Conservation (phyloP, 2,113 vertebrate species). For the Notechis scutatus region DNA sequence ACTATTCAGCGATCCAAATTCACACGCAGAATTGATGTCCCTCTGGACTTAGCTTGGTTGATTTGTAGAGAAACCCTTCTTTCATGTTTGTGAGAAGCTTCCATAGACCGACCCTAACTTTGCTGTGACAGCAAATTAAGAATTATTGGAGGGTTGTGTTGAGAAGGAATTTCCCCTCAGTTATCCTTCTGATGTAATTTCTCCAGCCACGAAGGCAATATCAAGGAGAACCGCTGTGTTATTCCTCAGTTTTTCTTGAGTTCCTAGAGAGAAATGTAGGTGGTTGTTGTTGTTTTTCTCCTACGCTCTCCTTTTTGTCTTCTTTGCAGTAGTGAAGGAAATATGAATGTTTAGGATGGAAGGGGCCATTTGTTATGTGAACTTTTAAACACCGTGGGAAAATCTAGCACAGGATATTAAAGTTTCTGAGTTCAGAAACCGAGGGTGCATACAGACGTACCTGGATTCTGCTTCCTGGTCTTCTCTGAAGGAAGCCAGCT, state of each 20-base stretch:
- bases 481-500: background rate
- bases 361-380: background rate
- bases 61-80: background rate
- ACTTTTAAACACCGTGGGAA: constrained; percentile 12
- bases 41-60: background rate
- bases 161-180: background rate
- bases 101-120: background rate
- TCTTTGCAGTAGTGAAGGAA: background rate
- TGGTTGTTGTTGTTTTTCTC: too few relatives aligned
- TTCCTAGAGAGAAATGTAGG: background rate
- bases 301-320: background rate
- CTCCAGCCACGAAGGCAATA: background rate
- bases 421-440: constrained; percentile 52
- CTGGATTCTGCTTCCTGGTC: background rate
- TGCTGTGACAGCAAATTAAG: background rate
- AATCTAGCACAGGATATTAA: constrained; percentile 46
- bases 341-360: background rate
- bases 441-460: constrained; percentile 26
- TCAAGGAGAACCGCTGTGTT: background rate
- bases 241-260: background rate
- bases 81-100: background rate
- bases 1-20: background rate
- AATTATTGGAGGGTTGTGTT: background rate
- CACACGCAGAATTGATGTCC: background rate
- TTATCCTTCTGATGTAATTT: background rate